Conservation (phyloP, 2,113 vertebrate genomes). For the Helogale parvula region DNA sequence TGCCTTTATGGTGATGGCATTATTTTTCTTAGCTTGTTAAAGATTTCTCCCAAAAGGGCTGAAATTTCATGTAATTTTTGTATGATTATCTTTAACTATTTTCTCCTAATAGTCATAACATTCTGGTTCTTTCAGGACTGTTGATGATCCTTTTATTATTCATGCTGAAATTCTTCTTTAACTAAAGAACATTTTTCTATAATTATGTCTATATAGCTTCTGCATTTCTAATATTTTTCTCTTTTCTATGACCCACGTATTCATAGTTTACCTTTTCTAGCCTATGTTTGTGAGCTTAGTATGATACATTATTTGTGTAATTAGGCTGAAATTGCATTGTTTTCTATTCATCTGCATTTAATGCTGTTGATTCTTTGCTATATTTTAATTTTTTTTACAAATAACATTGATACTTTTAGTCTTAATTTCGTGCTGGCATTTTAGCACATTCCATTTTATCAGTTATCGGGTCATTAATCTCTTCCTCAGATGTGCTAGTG, state of each 20-base stretch:
- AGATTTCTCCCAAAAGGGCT: not conserved
- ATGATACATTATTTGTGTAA: not conserved
- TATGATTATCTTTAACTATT: not conserved
- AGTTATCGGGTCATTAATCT: not conserved
- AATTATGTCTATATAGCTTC: not conserved
- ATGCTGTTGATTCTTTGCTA: not conserved
- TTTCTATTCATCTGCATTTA: not conserved
- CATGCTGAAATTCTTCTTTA: not conserved
- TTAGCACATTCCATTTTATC: not conserved
- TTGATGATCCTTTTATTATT: conserved; percentile 4
- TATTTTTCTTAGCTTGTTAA: conserved; percentile 36
- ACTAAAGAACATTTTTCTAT: not conserved
- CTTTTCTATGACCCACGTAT: not conserved
- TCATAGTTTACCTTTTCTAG: not conserved
- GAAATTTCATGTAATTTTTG: conserved; percentile 28
- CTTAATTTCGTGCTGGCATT: not conserved
- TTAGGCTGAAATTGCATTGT: conserved; percentile 1
- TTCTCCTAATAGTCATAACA: not conserved
- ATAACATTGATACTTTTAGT: conserved; percentile 5
- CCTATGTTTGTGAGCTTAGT: not conserved
- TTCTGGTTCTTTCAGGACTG: not conserved
- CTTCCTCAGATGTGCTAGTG: not conserved
- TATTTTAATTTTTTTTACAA: not conserved
- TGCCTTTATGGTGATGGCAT: not conserved
- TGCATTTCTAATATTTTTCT: conserved; percentile 29